A percentile compares a stretch with the other conserved stretches of the same genome.
phyloP scores from a whole-genome alignment of 2,113 vertebrate species.

The Mobula hypostoma region DNA sequence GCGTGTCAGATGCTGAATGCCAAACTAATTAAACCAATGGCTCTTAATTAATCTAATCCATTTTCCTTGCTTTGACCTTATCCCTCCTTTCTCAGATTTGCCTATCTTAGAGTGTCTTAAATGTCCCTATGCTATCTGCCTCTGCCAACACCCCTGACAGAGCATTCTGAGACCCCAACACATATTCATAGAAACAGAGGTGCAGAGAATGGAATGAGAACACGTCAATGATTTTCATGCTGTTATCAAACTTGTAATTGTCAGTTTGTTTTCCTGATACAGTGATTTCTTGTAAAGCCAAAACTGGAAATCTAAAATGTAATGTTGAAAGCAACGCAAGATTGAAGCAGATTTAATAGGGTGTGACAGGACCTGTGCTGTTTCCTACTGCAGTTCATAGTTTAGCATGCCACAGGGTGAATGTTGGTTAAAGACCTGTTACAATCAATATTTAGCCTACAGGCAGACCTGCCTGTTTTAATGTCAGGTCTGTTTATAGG shows the following conservation, averaged over 20 bases:
- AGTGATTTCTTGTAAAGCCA: neutral
- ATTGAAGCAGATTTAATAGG: neutral
- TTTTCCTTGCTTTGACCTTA: too few relatives aligned
- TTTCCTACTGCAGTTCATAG: neutral
- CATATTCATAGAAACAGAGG: too few relatives aligned
- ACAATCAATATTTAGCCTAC: slow-evolving; percentile 21
- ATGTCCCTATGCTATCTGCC: too few relatives aligned
- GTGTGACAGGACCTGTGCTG: neutral
- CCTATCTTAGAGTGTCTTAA: too few relatives aligned
- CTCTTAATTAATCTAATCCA: too few relatives aligned
- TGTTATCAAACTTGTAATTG: neutral
- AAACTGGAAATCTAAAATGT: neutral
- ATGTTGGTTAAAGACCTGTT: slow-evolving; percentile 20
- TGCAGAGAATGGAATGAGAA: neutral
- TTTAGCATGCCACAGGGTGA: neutral
- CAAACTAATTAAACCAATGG: too few relatives aligned
- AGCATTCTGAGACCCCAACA: too few relatives aligned
- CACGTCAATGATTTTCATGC: neutral
- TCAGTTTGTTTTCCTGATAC: neutral
- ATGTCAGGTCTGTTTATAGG: slow-evolving; percentile 8
- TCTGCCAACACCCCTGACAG: too few relatives aligned
- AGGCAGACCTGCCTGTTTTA: slow-evolving; percentile 18
- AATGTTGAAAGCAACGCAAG: neutral
- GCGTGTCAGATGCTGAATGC: too few relatives aligned
- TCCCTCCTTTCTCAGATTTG: too few relatives aligned